Evolutionary conservation across 1,140 invertebrate genomes (phyloP).

Genomic region (Cotesia vestalis): DNA sequence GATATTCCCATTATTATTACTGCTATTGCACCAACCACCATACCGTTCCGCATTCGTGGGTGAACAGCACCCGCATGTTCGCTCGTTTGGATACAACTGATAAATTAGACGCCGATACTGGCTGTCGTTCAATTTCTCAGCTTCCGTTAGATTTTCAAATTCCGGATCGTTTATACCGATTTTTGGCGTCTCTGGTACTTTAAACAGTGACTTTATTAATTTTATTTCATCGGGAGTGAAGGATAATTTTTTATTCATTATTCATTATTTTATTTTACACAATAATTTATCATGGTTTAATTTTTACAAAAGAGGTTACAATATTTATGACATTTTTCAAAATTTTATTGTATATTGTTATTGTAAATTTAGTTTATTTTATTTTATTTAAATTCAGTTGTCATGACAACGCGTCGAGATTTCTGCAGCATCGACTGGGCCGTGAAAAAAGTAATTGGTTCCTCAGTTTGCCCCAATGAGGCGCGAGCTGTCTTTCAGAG

Average conservation of each 20-base stretch:
- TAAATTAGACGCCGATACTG: conserved; percentile 50
- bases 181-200: conserved; percentile 37
- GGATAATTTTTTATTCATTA: neutral
- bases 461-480: neutral
- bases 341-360: neutral
- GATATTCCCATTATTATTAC: conserved; percentile 13
- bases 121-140: conserved; percentile 54
- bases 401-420: neutral
- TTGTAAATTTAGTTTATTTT: too few relatives aligned
- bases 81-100: conserved; percentile 49
- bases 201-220: conserved; percentile 22
- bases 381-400: neutral
- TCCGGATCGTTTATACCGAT: conserved; percentile 44
- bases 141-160: conserved; percentile 50
- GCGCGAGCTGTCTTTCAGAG: neutral
- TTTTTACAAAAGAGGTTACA: too few relatives aligned
- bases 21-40: neutral
- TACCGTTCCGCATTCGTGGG: conserved; percentile 30
- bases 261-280: neutral
- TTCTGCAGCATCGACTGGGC: neutral
- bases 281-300: too few relatives aligned
- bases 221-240: neutral
- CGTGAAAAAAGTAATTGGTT: neutral
- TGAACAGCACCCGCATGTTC: conserved; percentile 46
- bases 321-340: too few relatives aligned